phyloP scores from a whole-genome alignment of 2,797 vertebrate genomes.

The Salmo trutta region DNA sequence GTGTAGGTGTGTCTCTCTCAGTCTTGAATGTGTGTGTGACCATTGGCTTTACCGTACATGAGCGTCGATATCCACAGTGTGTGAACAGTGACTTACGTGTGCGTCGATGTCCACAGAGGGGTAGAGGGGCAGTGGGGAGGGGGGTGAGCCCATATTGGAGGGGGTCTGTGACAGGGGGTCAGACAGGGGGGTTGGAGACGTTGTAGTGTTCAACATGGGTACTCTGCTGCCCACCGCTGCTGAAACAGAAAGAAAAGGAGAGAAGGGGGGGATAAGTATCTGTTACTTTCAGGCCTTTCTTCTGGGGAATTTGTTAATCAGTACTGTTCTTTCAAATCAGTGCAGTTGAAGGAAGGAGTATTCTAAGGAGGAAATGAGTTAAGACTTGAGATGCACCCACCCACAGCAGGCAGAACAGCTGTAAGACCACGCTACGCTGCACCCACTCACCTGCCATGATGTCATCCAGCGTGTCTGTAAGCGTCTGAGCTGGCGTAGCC shows the following conservation, averaged over 20 bases:
- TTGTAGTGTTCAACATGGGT: constrained; percentile 85
- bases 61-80: not conserved
- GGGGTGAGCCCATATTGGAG: constrained; percentile 79
- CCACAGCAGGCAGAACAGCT: constrained; percentile 51
- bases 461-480: constrained; percentile 99
- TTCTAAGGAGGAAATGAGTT: not conserved
- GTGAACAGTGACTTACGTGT: constrained; percentile 80
- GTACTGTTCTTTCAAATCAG: not conserved
- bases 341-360: not conserved
- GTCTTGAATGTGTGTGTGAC: not conserved
- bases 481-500: constrained; percentile 97
- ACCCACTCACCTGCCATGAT: constrained; percentile 96
- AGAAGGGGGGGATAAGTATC: not conserved
- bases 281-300: not conserved
- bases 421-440: constrained; percentile 31
- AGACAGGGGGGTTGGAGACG: constrained; percentile 79
- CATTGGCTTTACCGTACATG: no score
- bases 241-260: constrained; percentile 49
- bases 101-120: constrained; percentile 98
- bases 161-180: constrained; percentile 85
- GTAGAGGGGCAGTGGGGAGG: constrained; percentile 90
- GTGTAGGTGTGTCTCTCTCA: not conserved
- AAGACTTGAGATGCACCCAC: not conserved
- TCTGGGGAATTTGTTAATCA: no score
- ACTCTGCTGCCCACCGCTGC: constrained; percentile 96